Conservation (phyloP, 2,797 vertebrate species). For the Argya squamiceps region DNA sequence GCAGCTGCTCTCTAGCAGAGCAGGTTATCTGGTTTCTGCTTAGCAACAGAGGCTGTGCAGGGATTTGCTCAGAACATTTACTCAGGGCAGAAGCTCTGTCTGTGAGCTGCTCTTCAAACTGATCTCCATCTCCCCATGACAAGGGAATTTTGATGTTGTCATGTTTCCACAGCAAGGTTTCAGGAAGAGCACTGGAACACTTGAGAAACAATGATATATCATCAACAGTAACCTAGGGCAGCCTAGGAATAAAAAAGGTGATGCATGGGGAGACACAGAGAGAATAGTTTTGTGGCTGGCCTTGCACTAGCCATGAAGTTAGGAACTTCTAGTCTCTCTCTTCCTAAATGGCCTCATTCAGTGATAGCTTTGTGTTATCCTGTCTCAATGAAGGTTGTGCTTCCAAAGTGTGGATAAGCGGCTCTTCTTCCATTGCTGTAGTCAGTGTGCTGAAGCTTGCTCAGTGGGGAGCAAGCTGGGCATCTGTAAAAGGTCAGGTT, state of each 20-base stretch:
- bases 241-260: not conserved
- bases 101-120: not conserved
- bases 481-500: not conserved
- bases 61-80: not conserved
- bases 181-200: not conserved
- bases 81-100: not conserved
- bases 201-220: not conserved
- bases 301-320: not conserved
- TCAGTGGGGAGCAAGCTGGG: not conserved
- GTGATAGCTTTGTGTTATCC: not conserved
- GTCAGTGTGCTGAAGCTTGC: not conserved
- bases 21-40: conserved; percentile 31
- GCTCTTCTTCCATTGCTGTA: not conserved
- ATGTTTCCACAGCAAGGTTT: not conserved
- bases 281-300: not conserved
- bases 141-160: not conserved
- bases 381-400: accelerated
- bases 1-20: not conserved
- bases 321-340: not conserved
- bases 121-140: not conserved
- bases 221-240: not conserved
- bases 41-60: not conserved
- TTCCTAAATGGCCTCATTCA: not conserved
- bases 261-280: not conserved
- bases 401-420: not conserved